These are phyloP conservation scores for Pseudachorutes palmiensis DNA, from an alignment of 1,140 invertebrate genomes.

Conservation along the genomic window DNA sequence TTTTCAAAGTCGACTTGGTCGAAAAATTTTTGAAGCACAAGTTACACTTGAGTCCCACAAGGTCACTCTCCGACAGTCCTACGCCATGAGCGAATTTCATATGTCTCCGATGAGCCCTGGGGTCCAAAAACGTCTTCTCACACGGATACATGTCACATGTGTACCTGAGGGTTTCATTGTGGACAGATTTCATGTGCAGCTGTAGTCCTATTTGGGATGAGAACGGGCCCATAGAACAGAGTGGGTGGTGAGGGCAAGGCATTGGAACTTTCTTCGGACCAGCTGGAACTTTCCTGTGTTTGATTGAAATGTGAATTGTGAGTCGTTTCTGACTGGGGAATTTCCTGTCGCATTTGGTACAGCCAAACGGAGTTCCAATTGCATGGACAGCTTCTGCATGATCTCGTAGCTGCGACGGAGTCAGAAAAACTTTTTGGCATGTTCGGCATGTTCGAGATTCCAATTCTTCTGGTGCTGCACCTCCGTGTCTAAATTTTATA, in stretches of 20 bases:
- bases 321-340: neutral
- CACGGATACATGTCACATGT: neutral
- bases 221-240: neutral
- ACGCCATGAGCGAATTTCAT: neutral
- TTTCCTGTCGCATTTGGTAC: neutral
- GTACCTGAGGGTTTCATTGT: neutral
- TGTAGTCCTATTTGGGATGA: neutral
- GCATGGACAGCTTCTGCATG: neutral
- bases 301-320: neutral
- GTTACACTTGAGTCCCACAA: neutral
- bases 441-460: neutral
- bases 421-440: neutral
- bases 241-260: neutral
- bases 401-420: neutral
- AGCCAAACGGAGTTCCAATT: neutral
- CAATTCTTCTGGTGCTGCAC: constrained; percentile 1
- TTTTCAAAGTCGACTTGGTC: neutral
- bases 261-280: neutral
- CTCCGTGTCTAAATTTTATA: neutral
- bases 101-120: neutral
- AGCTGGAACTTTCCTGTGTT: neutral
- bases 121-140: neutral
- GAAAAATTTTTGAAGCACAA: neutral
- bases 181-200: neutral
- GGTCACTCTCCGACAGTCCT: neutral